Conservation (phyloP, 2,888 invertebrate genomes). For the Acrocyrtus sp. region DNA sequence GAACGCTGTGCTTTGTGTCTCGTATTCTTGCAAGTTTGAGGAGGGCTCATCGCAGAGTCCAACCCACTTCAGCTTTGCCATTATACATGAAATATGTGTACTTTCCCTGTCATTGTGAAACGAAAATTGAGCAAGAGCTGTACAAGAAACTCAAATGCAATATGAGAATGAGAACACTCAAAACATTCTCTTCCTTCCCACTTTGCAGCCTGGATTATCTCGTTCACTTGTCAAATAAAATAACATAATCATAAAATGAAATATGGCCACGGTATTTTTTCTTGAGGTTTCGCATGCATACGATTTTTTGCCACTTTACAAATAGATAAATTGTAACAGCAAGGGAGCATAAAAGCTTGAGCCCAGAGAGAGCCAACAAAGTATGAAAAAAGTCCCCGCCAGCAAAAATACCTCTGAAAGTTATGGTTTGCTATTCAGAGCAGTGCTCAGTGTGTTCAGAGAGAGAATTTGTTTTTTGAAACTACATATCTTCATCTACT, state of each 20-base stretch:
- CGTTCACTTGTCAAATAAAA: slow-evolving; percentile 35
- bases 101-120: slow-evolving; percentile 14
- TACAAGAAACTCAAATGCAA: neutral
- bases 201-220: slow-evolving; percentile 28
- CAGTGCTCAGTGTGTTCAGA: neutral
- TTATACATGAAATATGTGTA: slow-evolving; percentile 10
- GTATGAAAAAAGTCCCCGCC: slow-evolving; percentile 23
- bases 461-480: too few relatives aligned
- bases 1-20: too few relatives aligned
- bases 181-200: neutral
- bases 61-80: too few relatives aligned
- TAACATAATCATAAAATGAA: slow-evolving; percentile 33
- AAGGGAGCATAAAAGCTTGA: slow-evolving; percentile 3
- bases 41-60: too few relatives aligned
- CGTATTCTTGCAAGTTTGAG: too few relatives aligned
- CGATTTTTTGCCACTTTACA: slow-evolving; percentile 19
- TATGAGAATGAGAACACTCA: neutral
- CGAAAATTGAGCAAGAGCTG: slow-evolving; percentile 6
- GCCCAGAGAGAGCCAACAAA: slow-evolving; percentile 1
- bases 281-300: slow-evolving; percentile 27
- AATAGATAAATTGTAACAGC: too few relatives aligned
- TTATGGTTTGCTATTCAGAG: neutral
- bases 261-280: too few relatives aligned
- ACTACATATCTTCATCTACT: too few relatives aligned
- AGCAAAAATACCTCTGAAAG: slow-evolving; percentile 34